Evolutionary conservation across 2,888 invertebrate species (phyloP), one percentile per base, ranked within the genome.

Genomic region (Microdon myrmicae): DNA sequence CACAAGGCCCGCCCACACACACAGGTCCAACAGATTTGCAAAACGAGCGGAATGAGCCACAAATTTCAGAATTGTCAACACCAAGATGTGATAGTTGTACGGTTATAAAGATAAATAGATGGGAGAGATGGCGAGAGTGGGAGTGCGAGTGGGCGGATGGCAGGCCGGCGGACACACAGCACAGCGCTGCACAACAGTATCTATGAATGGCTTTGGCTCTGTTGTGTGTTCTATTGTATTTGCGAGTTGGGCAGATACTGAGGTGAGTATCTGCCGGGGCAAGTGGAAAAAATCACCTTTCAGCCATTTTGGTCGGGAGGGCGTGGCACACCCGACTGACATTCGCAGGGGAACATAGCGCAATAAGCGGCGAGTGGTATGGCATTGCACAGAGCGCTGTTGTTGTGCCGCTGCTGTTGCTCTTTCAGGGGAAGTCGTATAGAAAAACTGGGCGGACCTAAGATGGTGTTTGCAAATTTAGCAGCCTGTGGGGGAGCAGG

Each of bases 21-120:
- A 32, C 19, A 17, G n/a, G 7, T 14, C 8, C 20, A 12, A 37
- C 22, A 38, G 28, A 60, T 58, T 60, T 54, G 41, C 54, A 41
- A 60, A 59, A 60, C 59, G 44, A 37, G 55, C 43, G 48, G 31
- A 71, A 72, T 74, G 75, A 76, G 71, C 78, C 72, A 77, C 78
- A 78, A 78, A 78, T 78, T 77, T 77, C 77, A 75, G 75, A 77
- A 77, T 71, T 77, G 78, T 77, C 77, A 77, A 78, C 78, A 77
- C 77, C 72, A 73, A 64, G 58, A 64, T 64, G 64, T 64, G 58
- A 64, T 64, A 64, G 64, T 58, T 64, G 64, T 41, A 45, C 51
- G 43, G 47, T 58, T 53, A 34, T 20, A 43, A 43, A 58, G 64
- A 58, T 58, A 43, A 64, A 58, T 64, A 53, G 45, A 32, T 45